Conservation (phyloP, 2,888 invertebrate species). For the Mystacides longicornis region DNA sequence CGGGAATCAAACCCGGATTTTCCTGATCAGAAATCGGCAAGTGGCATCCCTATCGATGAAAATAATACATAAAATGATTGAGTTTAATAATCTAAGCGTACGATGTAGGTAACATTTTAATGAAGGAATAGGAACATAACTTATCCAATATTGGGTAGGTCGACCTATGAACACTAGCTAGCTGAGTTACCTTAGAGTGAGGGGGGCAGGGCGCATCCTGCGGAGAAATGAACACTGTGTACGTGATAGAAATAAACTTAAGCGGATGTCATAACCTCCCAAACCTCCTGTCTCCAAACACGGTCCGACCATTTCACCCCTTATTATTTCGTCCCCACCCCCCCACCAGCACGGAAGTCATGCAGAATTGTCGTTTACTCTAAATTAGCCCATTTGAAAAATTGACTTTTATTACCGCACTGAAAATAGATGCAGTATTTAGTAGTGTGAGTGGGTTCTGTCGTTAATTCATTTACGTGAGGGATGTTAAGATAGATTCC, state of each 20-base stretch:
- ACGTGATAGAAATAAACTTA: constrained; percentile 25
- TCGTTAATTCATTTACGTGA: constrained; percentile 15
- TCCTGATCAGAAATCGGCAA: no score
- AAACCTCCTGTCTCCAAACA: constrained; percentile 1
- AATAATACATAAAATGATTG: no score
- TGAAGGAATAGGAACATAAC: no score
- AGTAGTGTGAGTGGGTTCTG: constrained; percentile 1
- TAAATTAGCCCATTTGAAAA: constrained; percentile 25
- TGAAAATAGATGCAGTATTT: not conserved
- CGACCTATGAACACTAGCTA: not conserved
- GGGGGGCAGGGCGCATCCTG: constrained; percentile 2
- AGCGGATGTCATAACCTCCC: constrained; percentile 13
- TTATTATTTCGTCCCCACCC: not conserved
- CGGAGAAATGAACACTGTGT: constrained; percentile 21
- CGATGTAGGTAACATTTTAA: no score
- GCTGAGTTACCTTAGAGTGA: not conserved
- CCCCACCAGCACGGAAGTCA: constrained; percentile 16
- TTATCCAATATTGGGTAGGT: no score
- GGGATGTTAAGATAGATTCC: not conserved
- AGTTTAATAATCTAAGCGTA: no score
- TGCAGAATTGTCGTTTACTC: constrained; percentile 22
- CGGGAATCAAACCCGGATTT: no score
- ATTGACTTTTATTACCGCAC: constrained; percentile 15
- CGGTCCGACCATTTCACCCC: not conserved
- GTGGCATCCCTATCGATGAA: no score